Evolutionary conservation across 2,797 vertebrate species (phyloP), one percentile per base, ranked within the genome.

Genomic region (Ptychobarbus kaznakovi): DNA sequence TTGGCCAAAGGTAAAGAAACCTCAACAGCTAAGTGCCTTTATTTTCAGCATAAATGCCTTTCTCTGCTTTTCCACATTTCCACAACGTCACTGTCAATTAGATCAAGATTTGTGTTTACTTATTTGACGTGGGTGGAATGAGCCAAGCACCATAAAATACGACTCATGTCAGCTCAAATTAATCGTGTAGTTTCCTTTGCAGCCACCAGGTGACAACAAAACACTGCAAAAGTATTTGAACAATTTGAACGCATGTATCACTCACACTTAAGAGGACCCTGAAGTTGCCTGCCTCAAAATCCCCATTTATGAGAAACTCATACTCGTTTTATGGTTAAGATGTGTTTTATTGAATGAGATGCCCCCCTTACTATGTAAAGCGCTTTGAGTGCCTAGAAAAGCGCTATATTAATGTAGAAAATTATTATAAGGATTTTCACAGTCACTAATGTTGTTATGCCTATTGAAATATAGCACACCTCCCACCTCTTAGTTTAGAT

Each of bases 131-230:
- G 6, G 28, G 49, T 38, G 6, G 49, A 38, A 56, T 56, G 20
- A 76, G 20, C 11, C 18, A 38, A 35, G 56, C 11, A 2, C 1
- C 18, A 15, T 42, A 15, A 40, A 58, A 78, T 77, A n/a, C 18
- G 28, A 56, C 5, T 22, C 8, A 20, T 10, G 13, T 51, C 28
- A 6, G 53, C 53, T 56, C 28, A 56, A 13, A 61, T 28, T 1
- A 28, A 63, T 28, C 8, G 1, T 49, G 79, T 51, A 53, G 61
- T 80, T 66, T 35, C 42, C 2, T 49, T 66, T 53, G 13, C 65
- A 53, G 20, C 79, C 79, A 38, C 44, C 63, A 81, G 79, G 63
- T 35, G 79, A n/a, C 63, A 69, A 65, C 77, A 80, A 16, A 18
- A 13, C 77, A 66, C 77, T 65, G 28, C 58, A 22, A 22, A 35